phyloP scores from a whole-genome alignment of 2,797 vertebrate species.

The Propithecus deckenii region DNA sequence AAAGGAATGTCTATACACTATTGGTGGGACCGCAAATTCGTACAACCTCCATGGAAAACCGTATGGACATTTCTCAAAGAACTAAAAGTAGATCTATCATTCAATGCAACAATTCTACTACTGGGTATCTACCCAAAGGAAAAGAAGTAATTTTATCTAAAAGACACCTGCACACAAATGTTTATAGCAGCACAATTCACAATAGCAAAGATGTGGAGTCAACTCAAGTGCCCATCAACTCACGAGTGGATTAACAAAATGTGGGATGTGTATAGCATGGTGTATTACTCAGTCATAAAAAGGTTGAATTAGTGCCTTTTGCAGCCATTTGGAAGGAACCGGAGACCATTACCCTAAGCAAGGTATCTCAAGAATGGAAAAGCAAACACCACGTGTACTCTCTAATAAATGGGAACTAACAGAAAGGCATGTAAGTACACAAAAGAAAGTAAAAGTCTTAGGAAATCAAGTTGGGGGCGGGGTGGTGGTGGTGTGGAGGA shows the following conservation, averaged over 20 bases:
- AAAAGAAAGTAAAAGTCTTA: neutral
- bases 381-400: neutral
- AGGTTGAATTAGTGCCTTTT: neutral
- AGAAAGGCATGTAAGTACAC: neutral
- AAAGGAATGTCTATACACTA: neutral
- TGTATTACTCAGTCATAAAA: neutral
- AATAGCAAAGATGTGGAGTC: neutral
- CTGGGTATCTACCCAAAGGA: neutral
- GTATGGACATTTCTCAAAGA: neutral
- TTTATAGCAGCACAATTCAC: neutral
- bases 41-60: neutral
- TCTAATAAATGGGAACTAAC: neutral
- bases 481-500: too few species aligned
- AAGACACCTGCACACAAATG: neutral
- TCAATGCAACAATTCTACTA: neutral
- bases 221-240: neutral
- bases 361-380: neutral
- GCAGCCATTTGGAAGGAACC: neutral
- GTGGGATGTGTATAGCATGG: neutral
- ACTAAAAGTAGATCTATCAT: neutral
- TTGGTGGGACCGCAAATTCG: neutral
- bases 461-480: neutral
- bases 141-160: neutral
- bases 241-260: neutral
- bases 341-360: neutral